A percentile compares a stretch with the other conserved stretches of the same genome.
These are phyloP conservation scores for Dorcus hopei DNA, from an alignment of 2,888 invertebrate genomes.

Conservation along the genomic window DNA sequence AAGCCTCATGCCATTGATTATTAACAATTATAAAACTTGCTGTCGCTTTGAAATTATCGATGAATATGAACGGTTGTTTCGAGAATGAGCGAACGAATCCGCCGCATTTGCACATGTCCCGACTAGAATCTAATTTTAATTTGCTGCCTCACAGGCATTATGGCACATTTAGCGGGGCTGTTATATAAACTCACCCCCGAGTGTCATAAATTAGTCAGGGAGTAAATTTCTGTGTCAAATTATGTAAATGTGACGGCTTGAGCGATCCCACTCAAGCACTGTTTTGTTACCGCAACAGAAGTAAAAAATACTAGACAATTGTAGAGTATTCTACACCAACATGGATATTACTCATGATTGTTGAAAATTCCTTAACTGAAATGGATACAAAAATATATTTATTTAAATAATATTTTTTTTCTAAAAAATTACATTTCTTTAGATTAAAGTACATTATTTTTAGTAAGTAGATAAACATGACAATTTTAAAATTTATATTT, in stretches of 20 bases:
- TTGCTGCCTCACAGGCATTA: slow-evolving; percentile 41
- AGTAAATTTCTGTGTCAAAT: slow-evolving; percentile 50
- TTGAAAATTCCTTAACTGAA: no score
- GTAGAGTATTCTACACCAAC: no score
- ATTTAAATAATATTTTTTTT: no score
- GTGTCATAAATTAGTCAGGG: slow-evolving; percentile 48
- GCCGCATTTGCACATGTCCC: slow-evolving; percentile 23
- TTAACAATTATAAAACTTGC: neutral
- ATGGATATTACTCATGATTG: no score
- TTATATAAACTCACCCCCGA: slow-evolving; percentile 47
- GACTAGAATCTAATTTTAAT: slow-evolving; percentile 36
- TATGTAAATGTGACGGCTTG: slow-evolving; percentile 47
- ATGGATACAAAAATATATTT: no score
- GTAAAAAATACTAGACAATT: slow-evolving; percentile 22
- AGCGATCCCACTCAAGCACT: slow-evolving; percentile 36
- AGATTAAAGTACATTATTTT: no score
- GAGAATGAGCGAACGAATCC: neutral
- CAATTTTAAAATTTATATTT: no score
- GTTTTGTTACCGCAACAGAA: slow-evolving; percentile 31
- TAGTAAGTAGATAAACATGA: no score
- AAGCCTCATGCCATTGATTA: neutral
- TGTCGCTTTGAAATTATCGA: neutral
- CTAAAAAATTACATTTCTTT: no score
- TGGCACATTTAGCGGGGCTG: slow-evolving; percentile 43
- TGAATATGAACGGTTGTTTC: neutral